Evolutionary conservation across 2,888 invertebrate species (phyloP), one percentile per base, ranked within the genome.

Genomic region (Theretra japonica): DNA sequence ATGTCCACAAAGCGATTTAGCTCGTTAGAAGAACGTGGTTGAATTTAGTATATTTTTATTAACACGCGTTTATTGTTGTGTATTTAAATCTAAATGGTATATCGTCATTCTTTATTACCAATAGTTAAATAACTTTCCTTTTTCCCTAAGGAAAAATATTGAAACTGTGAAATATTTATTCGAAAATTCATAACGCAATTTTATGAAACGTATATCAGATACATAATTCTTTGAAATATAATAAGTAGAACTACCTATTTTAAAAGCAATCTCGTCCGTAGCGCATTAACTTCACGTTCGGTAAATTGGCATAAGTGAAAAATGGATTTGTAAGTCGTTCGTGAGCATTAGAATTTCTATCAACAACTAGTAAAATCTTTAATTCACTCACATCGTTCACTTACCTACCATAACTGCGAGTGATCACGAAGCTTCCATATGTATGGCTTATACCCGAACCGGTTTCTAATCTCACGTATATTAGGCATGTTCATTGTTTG

Each of bases 321-420:
- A 59, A 59, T 6, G 1, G 5, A 30, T 59, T 59, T 59, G 28
- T 59, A 23, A 7, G 19, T 11, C 11, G n/a, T 21, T 41, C 21
- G 33, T 62, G 62, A 41, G 15, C 23, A 41, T 65, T 48, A 23
- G 2, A 41, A 48, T 41, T 11, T 21, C 21, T 21, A 15, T 8
- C 3, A 5, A 21, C n/a, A 2, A 28, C 4, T 48, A 65, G 41
- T 19, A 21, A 19, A n/a, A 62, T 33, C 19, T n/a, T 11, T 2
- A 17, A 48, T 48, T 17, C 48, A 4, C 5, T 17, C 23, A 65
- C 30, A 65, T 41, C 62, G 8, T 15, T n/a, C 23, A 65, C 65
- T 65, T 65, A 65, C 48, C 65, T 48, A 65, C 65, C 65, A 48
- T 48, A 65, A 65, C 65, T 21, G 23, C 23, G 48, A 48, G 41